Evolutionary conservation across 2,888 invertebrate genomes (phyloP), one percentile per base, ranked within the genome.

Genomic region (Trachelus tabidus): DNA sequence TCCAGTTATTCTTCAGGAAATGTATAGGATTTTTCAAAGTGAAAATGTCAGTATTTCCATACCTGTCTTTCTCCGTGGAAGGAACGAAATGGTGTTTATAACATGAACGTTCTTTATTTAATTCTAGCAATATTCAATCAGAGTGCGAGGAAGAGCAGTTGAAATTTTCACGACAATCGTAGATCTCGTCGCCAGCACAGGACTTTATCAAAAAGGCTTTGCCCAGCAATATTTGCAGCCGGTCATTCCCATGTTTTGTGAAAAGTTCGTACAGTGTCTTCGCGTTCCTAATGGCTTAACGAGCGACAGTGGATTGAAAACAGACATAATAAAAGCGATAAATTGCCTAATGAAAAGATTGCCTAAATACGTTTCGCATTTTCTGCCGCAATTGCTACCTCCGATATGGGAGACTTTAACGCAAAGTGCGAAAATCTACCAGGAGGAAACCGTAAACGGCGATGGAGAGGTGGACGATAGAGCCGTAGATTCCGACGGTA

Each of bases 391-490:
- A 83, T 93, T 96, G 80, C 89, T 95, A 74, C 94, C 94, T 4
- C 94, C 95, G 0, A 93, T 95, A 34, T 96, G 95, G 95, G 93
- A 93, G 81, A 93, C 94, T 69, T 92, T 96, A n/a, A 95, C 94
- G 37, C 93, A 94, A 83, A 94, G 94, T 84, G 95, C 95, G 1
- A 94, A 94, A 83, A 92, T 93, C 84, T 95, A 95, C 89, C 93
- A 95, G 0, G 93, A 94, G 82, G 93, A 93, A 34, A 93, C 93
- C 1, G 94, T 95, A 0, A 95, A 95, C 88, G 93, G 94, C 12
- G 92, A 93, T 75, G 92, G 92, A 77, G 92, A 93, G 30, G 89
- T 87, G 79, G 90, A 92, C 30, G 92, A 94, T 30, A 93, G 93
- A 79, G 93, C 93, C 69, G 93, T 94, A 15, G 94, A 94, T 88